phyloP scores from a whole-genome alignment of 2,888 invertebrate species.

The Creontiades dilutus region DNA sequence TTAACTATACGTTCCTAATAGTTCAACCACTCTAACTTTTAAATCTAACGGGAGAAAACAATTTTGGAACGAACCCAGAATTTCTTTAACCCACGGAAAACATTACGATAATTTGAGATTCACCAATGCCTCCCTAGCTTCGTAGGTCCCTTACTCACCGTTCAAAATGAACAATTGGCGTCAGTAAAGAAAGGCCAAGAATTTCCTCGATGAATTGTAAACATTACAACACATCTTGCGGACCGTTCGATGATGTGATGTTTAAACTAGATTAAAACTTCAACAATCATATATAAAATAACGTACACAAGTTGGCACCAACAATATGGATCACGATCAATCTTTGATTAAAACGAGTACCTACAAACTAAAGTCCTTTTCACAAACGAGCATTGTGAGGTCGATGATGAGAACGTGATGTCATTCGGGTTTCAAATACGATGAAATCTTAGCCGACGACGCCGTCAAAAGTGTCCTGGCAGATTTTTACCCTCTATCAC shows the following conservation, averaged over 20 bases:
- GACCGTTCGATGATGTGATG: not conserved
- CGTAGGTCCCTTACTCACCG: too few relatives aligned
- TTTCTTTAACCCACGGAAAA: too few relatives aligned
- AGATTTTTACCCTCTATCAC: not conserved
- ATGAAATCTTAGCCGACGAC: not conserved
- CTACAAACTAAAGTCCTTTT: not conserved
- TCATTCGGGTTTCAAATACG: not conserved
- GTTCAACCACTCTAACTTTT: conserved; percentile 12
- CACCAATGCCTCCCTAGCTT: not conserved
- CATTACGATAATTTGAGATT: conserved; percentile 1
- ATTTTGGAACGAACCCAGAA: conserved; percentile 23
- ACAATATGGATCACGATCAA: conserved; percentile 8
- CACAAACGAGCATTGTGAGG: conserved; percentile 10
- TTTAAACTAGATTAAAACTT: conserved; percentile 38
- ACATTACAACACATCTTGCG: not conserved
- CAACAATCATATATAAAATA: not conserved
- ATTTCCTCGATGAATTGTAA: conserved; percentile 4
- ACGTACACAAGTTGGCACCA: conserved; percentile 54
- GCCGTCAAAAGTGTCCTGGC: not conserved
- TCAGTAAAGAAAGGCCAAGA: not conserved
- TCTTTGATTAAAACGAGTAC: not conserved
- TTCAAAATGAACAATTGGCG: not conserved
- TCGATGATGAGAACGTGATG: conserved; percentile 11
- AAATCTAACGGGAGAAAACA: conserved; percentile 12
- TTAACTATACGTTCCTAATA: conserved; percentile 43